A percentile compares a stretch with the other conserved stretches of the same genome.
These are phyloP conservation scores for Tipula confusa DNA, from an alignment of 2,888 invertebrate genomes.

Conservation along the genomic window DNA sequence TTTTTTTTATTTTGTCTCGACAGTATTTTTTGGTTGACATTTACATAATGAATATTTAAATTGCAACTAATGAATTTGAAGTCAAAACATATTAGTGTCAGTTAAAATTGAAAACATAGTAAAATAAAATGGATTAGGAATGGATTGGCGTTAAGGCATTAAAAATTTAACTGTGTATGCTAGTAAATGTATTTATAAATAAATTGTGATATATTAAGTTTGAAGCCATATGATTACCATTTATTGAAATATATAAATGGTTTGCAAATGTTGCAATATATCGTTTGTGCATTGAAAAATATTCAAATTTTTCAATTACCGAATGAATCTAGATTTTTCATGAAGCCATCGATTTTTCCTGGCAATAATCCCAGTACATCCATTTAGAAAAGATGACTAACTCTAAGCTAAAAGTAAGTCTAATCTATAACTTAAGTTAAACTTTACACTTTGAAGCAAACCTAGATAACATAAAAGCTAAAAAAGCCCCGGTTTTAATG, in stretches of 20 bases:
- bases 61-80: not conserved
- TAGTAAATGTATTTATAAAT: not conserved
- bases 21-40: not conserved
- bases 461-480: too few relatives aligned
- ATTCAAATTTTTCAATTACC: too few relatives aligned
- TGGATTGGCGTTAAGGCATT: not conserved
- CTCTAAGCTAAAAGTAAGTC: too few relatives aligned
- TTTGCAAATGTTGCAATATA: not conserved
- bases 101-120: not conserved
- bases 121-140: not conserved
- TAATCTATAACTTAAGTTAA: too few relatives aligned
- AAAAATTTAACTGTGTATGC: not conserved
- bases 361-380: too few relatives aligned
- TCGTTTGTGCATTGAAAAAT: not conserved
- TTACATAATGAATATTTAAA: not conserved
- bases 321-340: too few relatives aligned
- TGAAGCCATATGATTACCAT: not conserved
- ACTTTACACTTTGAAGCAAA: too few relatives aligned
- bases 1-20: not conserved
- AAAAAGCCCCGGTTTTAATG: too few relatives aligned
- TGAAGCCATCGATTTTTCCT: too few relatives aligned
- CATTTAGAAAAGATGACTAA: too few relatives aligned
- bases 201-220: not conserved
- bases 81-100: not conserved
- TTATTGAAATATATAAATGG: not conserved